These are phyloP conservation scores for Discoglossus pictus DNA, from an alignment of 2,797 vertebrate species.

Conservation along the genomic window DNA sequence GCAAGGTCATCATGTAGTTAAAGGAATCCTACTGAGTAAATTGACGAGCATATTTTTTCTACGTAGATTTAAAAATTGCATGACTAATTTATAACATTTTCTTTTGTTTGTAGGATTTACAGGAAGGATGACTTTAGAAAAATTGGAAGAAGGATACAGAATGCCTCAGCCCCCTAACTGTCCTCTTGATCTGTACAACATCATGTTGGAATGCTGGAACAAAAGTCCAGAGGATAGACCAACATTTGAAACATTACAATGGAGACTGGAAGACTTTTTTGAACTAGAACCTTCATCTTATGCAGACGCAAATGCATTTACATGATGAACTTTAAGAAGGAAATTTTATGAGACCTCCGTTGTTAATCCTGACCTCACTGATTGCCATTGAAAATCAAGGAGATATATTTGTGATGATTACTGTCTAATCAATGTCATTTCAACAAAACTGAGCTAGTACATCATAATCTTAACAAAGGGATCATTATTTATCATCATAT, in stretches of 20 bases:
- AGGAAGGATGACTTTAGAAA: conserved; percentile 80
- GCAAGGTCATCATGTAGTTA: conserved; percentile 32
- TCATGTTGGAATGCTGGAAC: conserved; percentile 89
- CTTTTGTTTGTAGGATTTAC: conserved; percentile 69
- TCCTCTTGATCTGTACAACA: conserved; percentile 71
- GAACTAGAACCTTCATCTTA: conserved; percentile 67
- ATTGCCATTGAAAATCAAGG: neutral
- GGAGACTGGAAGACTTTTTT: conserved; percentile 81
- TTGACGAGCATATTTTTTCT: conserved; percentile 23
- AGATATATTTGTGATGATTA: neutral
- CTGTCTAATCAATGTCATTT: conserved; percentile 11
- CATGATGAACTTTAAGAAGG: conserved; percentile 33
- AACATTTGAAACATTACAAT: conserved; percentile 82
- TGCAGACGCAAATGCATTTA: conserved; percentile 53
- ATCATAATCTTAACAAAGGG: conserved; percentile 9
- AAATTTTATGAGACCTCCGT: neutral
- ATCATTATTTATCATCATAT: neutral
- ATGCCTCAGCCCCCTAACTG: conserved; percentile 76
- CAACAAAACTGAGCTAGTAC: conserved; percentile 6
- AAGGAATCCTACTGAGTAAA: conserved; percentile 36
- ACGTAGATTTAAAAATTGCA: conserved; percentile 37
- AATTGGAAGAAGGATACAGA: conserved; percentile 76
- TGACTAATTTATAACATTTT: conserved; percentile 10
- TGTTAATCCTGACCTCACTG: conserved; percentile 2
- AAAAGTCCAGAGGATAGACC: conserved; percentile 67